Base-by-base conservation (phyloP, 2,113 vertebrate genomes). In the Austrofundulus limnaeus region DNA sequence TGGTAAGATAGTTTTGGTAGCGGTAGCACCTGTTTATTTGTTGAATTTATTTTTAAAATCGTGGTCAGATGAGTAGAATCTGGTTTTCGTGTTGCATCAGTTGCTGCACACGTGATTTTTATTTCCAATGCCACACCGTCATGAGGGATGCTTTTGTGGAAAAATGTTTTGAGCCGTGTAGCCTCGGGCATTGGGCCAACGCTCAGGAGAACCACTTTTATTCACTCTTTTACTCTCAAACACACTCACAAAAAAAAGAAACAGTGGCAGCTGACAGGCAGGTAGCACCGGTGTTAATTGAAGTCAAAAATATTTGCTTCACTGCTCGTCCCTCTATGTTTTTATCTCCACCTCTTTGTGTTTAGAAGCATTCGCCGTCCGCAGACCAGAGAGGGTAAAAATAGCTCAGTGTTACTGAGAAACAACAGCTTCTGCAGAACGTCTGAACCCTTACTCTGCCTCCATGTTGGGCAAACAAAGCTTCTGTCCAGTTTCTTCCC, bases 121-220 rank as follows among this genome's bases (percentile, higher is more conserved):
- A 57, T 39, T 55, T 41, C 38, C 39, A 16, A 42, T 57, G 54
- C 54, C 21, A 11, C 21, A 9, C 56, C 34, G 42, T 46, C 17
- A 46, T 46, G 41, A 46, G 25, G 42, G 42, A 59, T 46, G n/a
- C 25, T 46, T 31, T 15, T 20, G 23, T 45, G 23, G 42, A 46
- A 45, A 31, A 20, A 46, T 9, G 41, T 24, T 46, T 31, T 37
- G 28, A 53, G 51, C 10, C 31, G 28, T 19, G 24, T 11, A 23
- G 38, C 10, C 14, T 41, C 38, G 24, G 37, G 38, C 42, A 46
- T 11, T 13, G 17, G 17, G 24, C 57, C n/a, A 45, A 45, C 41
- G 13, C 5, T 14, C 43, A 34, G 25, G 42, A 46, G 43, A 34
- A 28, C 57, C 11, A 5, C 13, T 24, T 17, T 46, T 12, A 13